phyloP scores from a whole-genome alignment of 1,140 invertebrate genomes.

The Kradibia gibbosae region DNA sequence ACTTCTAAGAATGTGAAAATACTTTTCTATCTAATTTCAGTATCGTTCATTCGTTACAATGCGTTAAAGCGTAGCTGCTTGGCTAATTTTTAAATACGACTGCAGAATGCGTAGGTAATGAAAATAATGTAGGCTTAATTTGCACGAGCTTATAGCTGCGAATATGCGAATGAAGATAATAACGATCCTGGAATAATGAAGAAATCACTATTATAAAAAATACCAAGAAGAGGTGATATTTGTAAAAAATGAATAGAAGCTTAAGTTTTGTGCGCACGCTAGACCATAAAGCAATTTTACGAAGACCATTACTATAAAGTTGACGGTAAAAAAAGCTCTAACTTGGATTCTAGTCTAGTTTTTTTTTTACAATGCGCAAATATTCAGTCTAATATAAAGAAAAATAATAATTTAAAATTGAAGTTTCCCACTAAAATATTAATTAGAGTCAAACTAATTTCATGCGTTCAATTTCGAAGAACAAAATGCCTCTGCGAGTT shows the following conservation, averaged over 20 bases:
- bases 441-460: conserved; percentile 22
- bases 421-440: neutral
- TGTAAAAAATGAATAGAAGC: neutral
- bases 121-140: too few species aligned
- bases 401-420: neutral
- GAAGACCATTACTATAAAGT: conserved; percentile 8
- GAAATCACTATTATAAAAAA: neutral
- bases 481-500: neutral
- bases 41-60: too few species aligned
- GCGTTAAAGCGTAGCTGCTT: too few species aligned
- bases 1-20: too few species aligned
- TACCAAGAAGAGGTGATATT: neutral
- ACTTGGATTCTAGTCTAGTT: neutral
- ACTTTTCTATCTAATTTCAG: too few species aligned
- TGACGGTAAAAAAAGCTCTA: neutral
- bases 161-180: neutral
- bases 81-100: too few species aligned
- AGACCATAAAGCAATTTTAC: neutral
- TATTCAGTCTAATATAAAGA: neutral
- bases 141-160: neutral
- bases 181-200: neutral
- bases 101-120: too few species aligned
- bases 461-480: neutral
- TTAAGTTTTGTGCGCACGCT: conserved; percentile 9
- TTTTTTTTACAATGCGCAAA: neutral